Percentiles rank a stretch among this genome's conserved stretches.
These are phyloP conservation scores for Leptodactylus fallax DNA, from an alignment of 2,797 vertebrate species.

Conservation along the genomic window DNA sequence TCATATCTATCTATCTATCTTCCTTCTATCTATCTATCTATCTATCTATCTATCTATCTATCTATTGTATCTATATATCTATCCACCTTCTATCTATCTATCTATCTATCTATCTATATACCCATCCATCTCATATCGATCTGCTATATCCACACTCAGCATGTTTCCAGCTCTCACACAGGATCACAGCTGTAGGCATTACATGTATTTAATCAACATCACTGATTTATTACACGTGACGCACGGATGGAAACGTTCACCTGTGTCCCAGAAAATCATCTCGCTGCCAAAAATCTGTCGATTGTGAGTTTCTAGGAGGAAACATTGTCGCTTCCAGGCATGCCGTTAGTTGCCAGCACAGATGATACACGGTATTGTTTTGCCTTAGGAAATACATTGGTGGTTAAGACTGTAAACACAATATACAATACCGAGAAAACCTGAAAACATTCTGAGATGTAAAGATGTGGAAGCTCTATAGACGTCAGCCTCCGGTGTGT, in stretches of 20 bases:
- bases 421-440: neutral
- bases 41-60: neutral
- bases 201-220: constrained; percentile 13
- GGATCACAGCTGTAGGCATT: neutral
- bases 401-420: neutral
- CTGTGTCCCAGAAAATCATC: neutral
- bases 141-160: neutral
- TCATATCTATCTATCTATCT: neutral
- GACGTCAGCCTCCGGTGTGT: no score
- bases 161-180: neutral
- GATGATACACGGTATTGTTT: no score
- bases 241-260: neutral
- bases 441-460: no score
- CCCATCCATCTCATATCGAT: neutral
- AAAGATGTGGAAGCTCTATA: no score
- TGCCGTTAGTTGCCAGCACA: neutral
- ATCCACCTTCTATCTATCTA: constrained; percentile 3
- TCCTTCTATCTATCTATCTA: neutral
- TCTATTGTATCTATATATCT: neutral
- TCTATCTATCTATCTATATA: neutral
- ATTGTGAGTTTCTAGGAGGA: neutral
- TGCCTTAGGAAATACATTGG: neutral
- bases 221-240: constrained; percentile 16
- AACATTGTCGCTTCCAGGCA: neutral
- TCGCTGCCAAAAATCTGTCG: neutral